Conservation (phyloP, 2,113 vertebrate genomes). For the Phainopepla nitens region DNA sequence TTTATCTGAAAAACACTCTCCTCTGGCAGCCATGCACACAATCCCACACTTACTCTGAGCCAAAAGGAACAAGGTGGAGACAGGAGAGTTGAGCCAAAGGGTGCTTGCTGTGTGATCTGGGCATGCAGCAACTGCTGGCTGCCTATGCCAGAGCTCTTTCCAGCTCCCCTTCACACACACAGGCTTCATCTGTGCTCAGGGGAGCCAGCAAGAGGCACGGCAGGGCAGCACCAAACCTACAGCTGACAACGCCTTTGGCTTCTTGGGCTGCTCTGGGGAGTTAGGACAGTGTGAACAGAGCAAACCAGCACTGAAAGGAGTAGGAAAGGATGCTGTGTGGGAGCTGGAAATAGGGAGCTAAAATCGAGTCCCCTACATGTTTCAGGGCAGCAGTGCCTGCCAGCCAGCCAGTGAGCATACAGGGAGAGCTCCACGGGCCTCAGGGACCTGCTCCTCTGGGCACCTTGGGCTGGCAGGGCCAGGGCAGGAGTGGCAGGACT, state of each 20-base stretch:
- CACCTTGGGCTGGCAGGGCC: not conserved
- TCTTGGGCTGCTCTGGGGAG: not conserved
- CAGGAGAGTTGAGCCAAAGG: not conserved
- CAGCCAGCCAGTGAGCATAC: fast-evolving
- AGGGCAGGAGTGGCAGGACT: not conserved
- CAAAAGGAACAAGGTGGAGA: not conserved
- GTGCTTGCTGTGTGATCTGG: not conserved
- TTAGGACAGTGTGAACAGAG: not conserved
- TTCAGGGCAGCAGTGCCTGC: fast-evolving
- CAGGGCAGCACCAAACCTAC: not conserved
- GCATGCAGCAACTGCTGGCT: not conserved
- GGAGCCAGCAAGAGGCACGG: not conserved
- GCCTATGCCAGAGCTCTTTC: not conserved
- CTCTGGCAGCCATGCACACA: not conserved
- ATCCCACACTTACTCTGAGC: not conserved
- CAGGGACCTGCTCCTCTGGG: not conserved
- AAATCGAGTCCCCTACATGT: not conserved
- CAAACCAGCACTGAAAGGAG: not conserved
- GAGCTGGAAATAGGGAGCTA: not conserved
- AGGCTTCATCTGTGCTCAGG: not conserved
- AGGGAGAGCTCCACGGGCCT: not conserved
- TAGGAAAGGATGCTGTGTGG: not conserved
- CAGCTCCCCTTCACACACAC: not conserved
- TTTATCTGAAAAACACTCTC: not conserved
- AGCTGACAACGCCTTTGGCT: not conserved